A percentile compares a stretch with the other conserved stretches of the same genome.
Evolutionary conservation across 2,113 vertebrate species (phyloP).

Genomic region (Leptobrachium leishanense): DNA sequence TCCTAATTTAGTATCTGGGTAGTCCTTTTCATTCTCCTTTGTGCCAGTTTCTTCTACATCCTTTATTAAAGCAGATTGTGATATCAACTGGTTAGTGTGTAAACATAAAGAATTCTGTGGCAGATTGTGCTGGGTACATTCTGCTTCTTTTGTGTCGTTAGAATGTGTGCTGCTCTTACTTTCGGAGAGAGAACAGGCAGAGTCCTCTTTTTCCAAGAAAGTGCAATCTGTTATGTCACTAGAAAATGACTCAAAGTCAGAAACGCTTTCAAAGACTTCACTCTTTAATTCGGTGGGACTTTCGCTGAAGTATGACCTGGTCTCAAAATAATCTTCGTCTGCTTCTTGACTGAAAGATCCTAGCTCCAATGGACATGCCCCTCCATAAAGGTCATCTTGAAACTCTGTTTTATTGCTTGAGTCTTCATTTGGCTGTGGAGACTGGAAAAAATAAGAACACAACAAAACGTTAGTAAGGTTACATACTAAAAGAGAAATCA

Average conservation of each 20-base stretch:
- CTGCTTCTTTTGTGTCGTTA: constrained; percentile 23
- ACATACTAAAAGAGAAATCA: too few species aligned
- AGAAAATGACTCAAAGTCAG: constrained; percentile 61
- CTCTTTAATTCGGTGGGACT: constrained; percentile 68
- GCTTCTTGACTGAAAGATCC: constrained; percentile 64
- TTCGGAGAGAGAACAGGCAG: constrained; percentile 27
- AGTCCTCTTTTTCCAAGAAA: constrained; percentile 4
- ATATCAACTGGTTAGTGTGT: constrained; percentile 2
- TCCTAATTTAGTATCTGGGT: background rate
- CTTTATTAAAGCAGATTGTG: background rate
- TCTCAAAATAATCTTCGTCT: constrained; percentile 69
- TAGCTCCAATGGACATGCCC: constrained; percentile 49
- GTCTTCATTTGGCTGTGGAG: constrained; percentile 68
- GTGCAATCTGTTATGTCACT: constrained; percentile 52
- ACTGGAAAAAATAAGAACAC: constrained; percentile 62
- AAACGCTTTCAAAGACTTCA: constrained; percentile 68
- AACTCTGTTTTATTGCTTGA: constrained; percentile 59
- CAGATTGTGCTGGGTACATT: background rate
- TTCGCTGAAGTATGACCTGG: constrained; percentile 69
- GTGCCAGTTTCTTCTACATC: background rate
- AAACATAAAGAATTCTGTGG: constrained; percentile 43
- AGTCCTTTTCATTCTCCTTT: background rate
- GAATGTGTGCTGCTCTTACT: background rate
- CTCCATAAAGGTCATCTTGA: constrained; percentile 60
- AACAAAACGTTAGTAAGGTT: background rate